Evolutionary conservation across 2,113 vertebrate genomes (phyloP).

Genomic region (Bubo scandiacus): DNA sequence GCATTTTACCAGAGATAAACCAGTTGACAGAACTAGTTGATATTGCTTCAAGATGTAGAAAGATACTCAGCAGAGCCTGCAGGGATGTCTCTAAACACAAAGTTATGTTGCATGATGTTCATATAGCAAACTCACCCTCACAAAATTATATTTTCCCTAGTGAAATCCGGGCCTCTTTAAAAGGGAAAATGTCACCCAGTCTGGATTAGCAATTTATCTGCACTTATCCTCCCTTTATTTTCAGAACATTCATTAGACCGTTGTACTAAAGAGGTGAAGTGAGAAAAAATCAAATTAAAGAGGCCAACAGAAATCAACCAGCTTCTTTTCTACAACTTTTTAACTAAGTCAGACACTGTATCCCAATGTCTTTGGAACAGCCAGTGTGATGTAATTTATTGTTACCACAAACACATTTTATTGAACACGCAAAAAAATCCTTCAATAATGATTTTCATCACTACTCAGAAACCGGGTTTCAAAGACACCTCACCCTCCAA

Average conservation of each 20-base stretch:
- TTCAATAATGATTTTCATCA: background rate
- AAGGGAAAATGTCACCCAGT: background rate
- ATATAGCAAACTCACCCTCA: background rate
- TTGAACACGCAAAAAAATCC: background rate
- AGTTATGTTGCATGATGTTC: background rate
- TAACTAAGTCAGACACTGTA: background rate
- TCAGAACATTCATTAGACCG: background rate
- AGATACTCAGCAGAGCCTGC: background rate
- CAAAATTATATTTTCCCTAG: background rate
- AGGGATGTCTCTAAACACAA: background rate
- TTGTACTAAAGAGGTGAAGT: background rate
- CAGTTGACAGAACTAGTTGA: background rate
- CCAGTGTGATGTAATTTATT: background rate
- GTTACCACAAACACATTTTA: background rate
- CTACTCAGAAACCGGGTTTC: background rate
- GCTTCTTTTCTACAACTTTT: background rate
- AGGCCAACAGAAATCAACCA: background rate
- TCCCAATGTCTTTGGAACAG: background rate
- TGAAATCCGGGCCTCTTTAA: background rate
- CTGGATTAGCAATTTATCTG: background rate
- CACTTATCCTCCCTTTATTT: background rate
- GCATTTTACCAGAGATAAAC: background rate
- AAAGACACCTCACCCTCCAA: background rate
- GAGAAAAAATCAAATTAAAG: background rate
- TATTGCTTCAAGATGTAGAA: background rate